Percentiles rank a stretch among this genome's conserved stretches.
Evolutionary conservation across 1,140 invertebrate genomes (phyloP).

Genomic region (Brachionus plicatilis): DNA sequence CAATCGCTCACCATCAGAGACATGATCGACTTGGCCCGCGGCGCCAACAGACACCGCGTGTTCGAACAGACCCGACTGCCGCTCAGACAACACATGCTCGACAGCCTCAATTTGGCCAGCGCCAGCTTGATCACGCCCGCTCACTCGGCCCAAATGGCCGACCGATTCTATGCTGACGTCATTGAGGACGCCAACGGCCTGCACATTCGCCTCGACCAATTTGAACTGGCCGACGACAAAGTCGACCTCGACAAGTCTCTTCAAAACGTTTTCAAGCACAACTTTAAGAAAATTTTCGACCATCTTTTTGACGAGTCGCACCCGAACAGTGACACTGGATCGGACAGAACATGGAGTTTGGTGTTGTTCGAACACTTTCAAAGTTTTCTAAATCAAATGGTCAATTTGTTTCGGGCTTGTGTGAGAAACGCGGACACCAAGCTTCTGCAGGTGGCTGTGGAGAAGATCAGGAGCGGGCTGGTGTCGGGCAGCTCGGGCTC

Average conservation of each 20-base stretch:
- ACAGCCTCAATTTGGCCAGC: neutral
- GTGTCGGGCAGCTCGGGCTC: neutral
- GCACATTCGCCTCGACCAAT: neutral
- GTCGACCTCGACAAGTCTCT: constrained; percentile 15
- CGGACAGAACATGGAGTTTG: constrained; percentile 2
- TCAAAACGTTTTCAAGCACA: neutral
- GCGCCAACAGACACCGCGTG: neutral
- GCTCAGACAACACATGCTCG: neutral
- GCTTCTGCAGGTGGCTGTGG: neutral
- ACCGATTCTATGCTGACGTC: constrained; percentile 17
- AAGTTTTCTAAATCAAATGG: neutral
- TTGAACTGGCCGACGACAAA: neutral
- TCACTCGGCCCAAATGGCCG: neutral
- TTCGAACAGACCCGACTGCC: constrained; percentile 20
- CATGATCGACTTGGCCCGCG: constrained; percentile 9
- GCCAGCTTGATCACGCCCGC: neutral
- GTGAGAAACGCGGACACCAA: neutral
- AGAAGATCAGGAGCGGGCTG: neutral
- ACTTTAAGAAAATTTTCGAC: neutral
- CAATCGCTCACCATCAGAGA: neutral
- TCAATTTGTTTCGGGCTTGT: neutral
- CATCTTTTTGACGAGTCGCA: constrained; percentile 3
- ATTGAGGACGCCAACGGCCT: constrained; percentile 8
- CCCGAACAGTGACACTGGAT: neutral
- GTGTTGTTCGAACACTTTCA: constrained; percentile 15